Percentiles rank a stretch among this genome's conserved stretches.
Conservation (phyloP, 2,888 invertebrate species). For the Tetramorium bicarinatum region DNA sequence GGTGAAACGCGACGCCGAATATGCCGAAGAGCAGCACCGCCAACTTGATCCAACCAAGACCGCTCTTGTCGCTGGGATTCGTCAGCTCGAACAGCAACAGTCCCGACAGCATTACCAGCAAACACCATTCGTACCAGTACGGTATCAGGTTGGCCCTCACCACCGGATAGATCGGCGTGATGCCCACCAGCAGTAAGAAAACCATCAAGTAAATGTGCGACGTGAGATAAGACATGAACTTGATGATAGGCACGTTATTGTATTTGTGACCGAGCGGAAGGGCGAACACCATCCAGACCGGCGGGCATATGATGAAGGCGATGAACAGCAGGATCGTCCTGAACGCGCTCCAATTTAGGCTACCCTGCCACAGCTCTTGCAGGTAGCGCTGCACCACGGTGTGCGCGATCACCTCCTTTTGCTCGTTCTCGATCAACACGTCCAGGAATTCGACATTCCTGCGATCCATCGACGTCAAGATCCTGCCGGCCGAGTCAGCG, state of each 20-base stretch:
- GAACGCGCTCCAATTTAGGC: conserved; percentile 98
- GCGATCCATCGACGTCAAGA: conserved; percentile 97
- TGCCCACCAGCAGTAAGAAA: conserved; percentile 95
- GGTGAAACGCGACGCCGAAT: conserved; percentile 96
- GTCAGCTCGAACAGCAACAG: conserved; percentile 98
- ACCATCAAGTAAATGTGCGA: conserved; percentile 99
- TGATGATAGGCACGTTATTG: conserved; percentile 99
- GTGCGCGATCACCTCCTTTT: conserved; percentile 98
- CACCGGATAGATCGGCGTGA: conserved; percentile 95
- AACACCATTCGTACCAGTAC: conserved; percentile 98
- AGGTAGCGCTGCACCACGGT: conserved; percentile 99
- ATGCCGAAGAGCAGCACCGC: conserved; percentile 95
- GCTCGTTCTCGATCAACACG: conserved; percentile 99
- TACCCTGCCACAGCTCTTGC: conserved; percentile 99
- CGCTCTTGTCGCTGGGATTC: conserved; percentile 98
- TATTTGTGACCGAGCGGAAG: conserved; percentile 97
- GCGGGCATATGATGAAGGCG: conserved; percentile 97
- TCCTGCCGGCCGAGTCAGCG: conserved; percentile 97
- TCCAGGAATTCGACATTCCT: conserved; percentile 98
- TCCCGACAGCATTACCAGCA: conserved; percentile 98
- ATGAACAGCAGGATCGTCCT: conserved; percentile 97
- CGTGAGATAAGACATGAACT: conserved; percentile 99
- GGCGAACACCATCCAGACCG: conserved; percentile 98
- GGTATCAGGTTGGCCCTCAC: conserved; percentile 93
- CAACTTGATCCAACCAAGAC: conserved; percentile 97